Percentiles rank a stretch among this genome's conserved stretches.
phyloP scores from a whole-genome alignment of 2,113 vertebrate species.

The Oryzias melastigma region DNA sequence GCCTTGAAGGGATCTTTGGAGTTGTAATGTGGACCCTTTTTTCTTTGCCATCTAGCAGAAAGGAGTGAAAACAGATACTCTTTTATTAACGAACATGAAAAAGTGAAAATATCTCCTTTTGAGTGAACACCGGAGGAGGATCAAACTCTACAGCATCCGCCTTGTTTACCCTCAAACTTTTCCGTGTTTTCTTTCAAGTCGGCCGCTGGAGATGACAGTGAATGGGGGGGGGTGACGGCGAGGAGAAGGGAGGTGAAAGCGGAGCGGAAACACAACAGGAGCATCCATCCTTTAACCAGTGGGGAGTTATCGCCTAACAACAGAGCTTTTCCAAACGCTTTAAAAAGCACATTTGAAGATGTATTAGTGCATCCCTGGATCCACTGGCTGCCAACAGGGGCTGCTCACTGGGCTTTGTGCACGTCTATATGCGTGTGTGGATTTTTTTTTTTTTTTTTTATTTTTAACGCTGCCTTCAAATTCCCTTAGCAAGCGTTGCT shows the following conservation, averaged over 20 bases:
- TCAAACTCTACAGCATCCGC: conserved; percentile 27
- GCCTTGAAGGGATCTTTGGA: too few relatives aligned
- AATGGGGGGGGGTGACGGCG: conserved; percentile 34
- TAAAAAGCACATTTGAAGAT: conserved; percentile 76
- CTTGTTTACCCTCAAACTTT: conserved; percentile 45
- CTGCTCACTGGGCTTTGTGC: conserved; percentile 58
- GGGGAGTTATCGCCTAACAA: conserved; percentile 70
- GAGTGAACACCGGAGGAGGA: conserved; percentile 4
- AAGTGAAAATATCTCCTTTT: too few relatives aligned
- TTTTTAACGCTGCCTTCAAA: conserved; percentile 59
- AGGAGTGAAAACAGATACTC: too few relatives aligned
- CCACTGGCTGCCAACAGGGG: conserved; percentile 66
- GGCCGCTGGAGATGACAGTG: conserved; percentile 20
- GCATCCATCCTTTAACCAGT: conserved; percentile 67
- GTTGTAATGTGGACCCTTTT: too few relatives aligned
- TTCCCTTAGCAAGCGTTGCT: conserved; percentile 77
- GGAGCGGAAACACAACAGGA: conserved; percentile 57
- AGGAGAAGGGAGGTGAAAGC: conserved; percentile 42
- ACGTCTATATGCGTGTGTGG: conserved; percentile 28
- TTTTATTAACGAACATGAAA: too few relatives aligned
- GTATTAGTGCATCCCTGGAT: conserved; percentile 70
- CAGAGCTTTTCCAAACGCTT: conserved; percentile 67
- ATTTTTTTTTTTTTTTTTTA: conserved; percentile 22
- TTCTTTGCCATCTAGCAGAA: too few relatives aligned
- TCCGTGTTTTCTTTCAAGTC: conserved; percentile 32